Conservation (phyloP, 2,113 vertebrate genomes). For the Eulemur macaco region DNA sequence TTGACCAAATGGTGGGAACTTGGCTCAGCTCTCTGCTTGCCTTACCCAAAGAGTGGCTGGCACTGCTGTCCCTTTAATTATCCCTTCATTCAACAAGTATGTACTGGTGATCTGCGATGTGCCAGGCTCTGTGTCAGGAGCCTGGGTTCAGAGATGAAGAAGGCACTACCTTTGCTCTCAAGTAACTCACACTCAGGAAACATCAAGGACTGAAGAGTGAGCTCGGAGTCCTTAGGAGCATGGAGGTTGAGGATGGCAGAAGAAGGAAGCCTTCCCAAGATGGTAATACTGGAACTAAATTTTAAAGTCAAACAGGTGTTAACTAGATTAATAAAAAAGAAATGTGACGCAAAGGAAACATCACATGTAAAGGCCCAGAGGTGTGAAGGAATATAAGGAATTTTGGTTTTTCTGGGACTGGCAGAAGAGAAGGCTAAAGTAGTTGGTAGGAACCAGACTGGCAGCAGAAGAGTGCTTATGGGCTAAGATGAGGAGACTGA, state of each 20-base stretch:
- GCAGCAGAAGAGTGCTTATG: not conserved
- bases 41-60: not conserved
- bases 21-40: not conserved
- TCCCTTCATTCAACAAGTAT: conserved; percentile 35
- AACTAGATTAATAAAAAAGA: not conserved
- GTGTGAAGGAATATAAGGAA: not conserved
- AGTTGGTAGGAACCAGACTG: not conserved
- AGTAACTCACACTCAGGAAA: not conserved
- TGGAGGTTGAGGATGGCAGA: not conserved
- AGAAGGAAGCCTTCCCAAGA: not conserved
- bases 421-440: not conserved
- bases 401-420: not conserved
- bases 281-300: not conserved
- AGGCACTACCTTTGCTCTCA: not conserved
- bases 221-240: not conserved
- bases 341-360: not conserved
- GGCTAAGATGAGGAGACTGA: not conserved
- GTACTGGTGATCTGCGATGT: not conserved
- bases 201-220: not conserved
- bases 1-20: not conserved
- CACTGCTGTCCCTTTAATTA: not conserved
- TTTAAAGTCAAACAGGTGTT: not conserved
- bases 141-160: not conserved
- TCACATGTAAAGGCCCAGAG: not conserved
- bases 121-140: not conserved